A percentile compares a stretch with the other conserved stretches of the same genome.
These are phyloP conservation scores for Poeciliopsis paucimaculata DNA, from an alignment of 2,797 vertebrate genomes.

Conservation along the genomic window DNA sequence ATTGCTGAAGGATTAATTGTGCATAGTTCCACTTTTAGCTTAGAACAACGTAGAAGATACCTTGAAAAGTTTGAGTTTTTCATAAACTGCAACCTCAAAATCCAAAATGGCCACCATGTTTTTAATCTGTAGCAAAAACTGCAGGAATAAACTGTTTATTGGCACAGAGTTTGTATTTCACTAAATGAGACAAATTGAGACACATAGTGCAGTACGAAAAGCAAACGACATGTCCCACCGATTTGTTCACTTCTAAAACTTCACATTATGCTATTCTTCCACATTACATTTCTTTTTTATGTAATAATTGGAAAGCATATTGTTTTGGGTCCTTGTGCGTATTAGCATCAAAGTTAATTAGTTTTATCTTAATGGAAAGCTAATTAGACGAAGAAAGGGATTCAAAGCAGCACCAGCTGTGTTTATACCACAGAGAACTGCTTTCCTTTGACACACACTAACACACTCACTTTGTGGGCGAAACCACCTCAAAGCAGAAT, in stretches of 20 bases:
- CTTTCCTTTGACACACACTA: not conserved
- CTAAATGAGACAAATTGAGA: not conserved
- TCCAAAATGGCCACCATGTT: not conserved
- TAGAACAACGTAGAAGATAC: not conserved
- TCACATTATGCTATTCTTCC: not conserved
- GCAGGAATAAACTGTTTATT: not conserved
- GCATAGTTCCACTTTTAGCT: not conserved
- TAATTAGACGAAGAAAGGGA: not conserved
- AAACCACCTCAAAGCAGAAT: slow-evolving; percentile 98
- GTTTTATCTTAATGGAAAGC: not conserved
- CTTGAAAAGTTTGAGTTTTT: not conserved
- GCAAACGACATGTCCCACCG: not conserved
- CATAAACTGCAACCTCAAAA: not conserved
- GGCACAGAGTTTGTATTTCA: not conserved
- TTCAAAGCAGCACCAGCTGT: not conserved
- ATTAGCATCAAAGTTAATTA: not conserved
- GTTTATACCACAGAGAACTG: not conserved
- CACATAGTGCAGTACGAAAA: no score
- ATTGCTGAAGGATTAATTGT: not conserved
- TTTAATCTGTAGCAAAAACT: not conserved
- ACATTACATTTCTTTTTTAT: not conserved
- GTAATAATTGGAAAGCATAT: not conserved
- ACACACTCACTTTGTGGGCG: slow-evolving; percentile 92
- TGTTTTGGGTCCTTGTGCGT: not conserved
- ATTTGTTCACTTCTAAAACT: not conserved